Base-by-base conservation (phyloP, 2,113 vertebrate species). In the Pluvianellus socialis region DNA sequence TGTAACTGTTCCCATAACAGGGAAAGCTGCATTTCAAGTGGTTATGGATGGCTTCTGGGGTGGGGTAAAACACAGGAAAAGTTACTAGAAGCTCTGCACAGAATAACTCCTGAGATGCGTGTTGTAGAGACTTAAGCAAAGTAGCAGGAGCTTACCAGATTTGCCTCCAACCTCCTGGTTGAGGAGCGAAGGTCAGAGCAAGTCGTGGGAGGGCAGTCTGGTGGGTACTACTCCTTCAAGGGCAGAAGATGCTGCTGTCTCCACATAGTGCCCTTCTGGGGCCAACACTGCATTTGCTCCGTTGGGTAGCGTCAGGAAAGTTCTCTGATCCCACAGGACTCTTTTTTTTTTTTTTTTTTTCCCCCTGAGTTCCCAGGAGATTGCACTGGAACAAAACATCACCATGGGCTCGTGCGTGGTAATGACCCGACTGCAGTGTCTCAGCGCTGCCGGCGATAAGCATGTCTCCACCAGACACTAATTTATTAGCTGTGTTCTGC, bases 401-500 rank as follows among this genome's bases (percentile, higher is more conserved):
- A 18, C 74, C 3, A 0, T 1, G 56, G 50, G 59, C 75, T 75
- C 18, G 21, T 49, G 74, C 13, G 12, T 4, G 0, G 94, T 74
- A 73, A 92, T 82, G 66, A 32, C n/a, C 49, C 1, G 9, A 27
- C 45, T 67, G 77, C 33, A 55, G 45, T 27, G 67, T 30, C 94
- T 38, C 38, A 38, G 88, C 24, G 2, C 58, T 45, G 75, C 13
- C 1, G 44, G 24, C 50, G 75, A 90, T 94, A 92, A 71, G 56
- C 9, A 0, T 7, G 38, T 47, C 42, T 81, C 79, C 9, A 7
- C 49, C 79, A 92, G 93, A 71, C 50, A 4, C 8, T 2, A 45
- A 61, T 82, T 95, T 66, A 44, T 76, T 55, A 73, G 42, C 90
- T 79, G 42, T 77, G 79, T 62, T 83, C 87, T 90, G 94, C 96